Percentiles rank a stretch among this genome's conserved stretches.
Conservation (phyloP, 1,140 invertebrate genomes). For the Chironomus tepperi region DNA sequence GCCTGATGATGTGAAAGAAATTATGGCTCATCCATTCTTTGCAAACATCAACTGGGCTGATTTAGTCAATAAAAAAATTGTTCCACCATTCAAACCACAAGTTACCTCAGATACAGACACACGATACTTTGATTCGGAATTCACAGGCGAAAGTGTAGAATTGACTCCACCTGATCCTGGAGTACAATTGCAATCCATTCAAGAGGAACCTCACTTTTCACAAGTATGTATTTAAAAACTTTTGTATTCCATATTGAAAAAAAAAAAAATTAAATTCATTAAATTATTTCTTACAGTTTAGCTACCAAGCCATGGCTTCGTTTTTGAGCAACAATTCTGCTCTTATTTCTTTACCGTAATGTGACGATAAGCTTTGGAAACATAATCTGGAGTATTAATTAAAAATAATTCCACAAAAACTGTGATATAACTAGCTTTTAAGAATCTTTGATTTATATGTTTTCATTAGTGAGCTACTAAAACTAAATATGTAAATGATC, state of each 20-base stretch:
- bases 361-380: background rate
- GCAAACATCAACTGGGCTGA: conserved; percentile 84
- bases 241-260: no score
- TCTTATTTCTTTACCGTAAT: background rate
- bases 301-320: conserved; percentile 1
- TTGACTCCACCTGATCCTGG: conserved; percentile 83
- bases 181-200: conserved; percentile 47
- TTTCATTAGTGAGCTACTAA: background rate
- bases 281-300: background rate
- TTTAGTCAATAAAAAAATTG: conserved; percentile 66
- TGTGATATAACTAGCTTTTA: background rate
- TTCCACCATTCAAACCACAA: conserved; percentile 89
- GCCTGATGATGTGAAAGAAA: conserved; percentile 86
- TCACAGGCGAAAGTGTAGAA: conserved; percentile 95
- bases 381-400: background rate
- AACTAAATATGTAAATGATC: background rate
- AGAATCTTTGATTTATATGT: background rate
- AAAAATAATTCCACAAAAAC: background rate
- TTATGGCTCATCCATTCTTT: conserved; percentile 88
- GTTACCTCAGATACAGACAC: conserved; percentile 95
- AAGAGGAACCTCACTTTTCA: conserved; percentile 56
- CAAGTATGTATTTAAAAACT: conserved; percentile 33
- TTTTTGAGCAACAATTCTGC: conserved; percentile 7
- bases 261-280: no score
- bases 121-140: conserved; percentile 94